Evolutionary conservation across 1,140 invertebrate genomes (phyloP).

Genomic region (Neodiprion fabricii): DNA sequence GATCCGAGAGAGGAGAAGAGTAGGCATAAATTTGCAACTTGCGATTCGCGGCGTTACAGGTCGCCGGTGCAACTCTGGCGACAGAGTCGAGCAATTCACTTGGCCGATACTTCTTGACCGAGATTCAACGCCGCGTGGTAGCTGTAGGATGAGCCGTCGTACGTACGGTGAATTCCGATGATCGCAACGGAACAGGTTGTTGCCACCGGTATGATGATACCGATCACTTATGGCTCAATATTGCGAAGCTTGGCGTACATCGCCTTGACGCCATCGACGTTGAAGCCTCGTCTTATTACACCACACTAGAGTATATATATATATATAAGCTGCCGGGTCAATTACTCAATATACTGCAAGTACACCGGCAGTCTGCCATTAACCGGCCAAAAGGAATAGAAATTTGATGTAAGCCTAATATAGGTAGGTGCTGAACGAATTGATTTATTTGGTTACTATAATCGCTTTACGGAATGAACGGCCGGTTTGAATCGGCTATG

Average conservation of each 20-base stretch:
- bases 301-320: background rate
- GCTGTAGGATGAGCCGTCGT: background rate
- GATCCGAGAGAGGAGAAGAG: too few relatives aligned
- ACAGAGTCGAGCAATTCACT: background rate
- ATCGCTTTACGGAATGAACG: background rate
- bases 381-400: too few relatives aligned
- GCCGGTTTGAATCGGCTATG: background rate
- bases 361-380: too few relatives aligned
- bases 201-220: background rate
- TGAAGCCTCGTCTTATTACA: background rate
- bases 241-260: background rate
- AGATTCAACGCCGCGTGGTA: background rate
- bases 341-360: background rate
- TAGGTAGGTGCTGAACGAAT: background rate
- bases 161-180: background rate
- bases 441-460: slow-evolving; percentile 5
- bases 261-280: background rate
- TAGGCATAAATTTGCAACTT: too few relatives aligned
- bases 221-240: background rate
- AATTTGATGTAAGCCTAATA: too few relatives aligned
- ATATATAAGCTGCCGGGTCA: background rate
- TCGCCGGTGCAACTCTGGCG: too few relatives aligned
- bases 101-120: background rate
- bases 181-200: background rate
- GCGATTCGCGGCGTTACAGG: too few relatives aligned